phyloP scores from a whole-genome alignment of 2,797 vertebrate genomes.

The Tamandua tetradactyla region DNA sequence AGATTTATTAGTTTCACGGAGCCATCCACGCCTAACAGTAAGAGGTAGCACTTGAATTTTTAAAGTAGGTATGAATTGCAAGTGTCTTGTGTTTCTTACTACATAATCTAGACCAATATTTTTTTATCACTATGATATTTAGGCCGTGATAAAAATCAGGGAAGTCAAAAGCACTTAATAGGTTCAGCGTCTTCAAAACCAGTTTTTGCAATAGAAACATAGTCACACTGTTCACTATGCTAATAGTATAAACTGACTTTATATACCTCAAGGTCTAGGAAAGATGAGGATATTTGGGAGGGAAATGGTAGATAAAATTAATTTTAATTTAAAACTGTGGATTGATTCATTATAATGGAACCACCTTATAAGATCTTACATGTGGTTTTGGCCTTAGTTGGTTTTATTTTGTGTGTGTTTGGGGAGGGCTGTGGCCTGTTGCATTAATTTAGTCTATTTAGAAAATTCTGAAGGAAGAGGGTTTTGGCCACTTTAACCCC shows the following conservation, averaged over 20 bases:
- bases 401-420: slow-evolving; percentile 8
- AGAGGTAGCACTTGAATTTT: background rate
- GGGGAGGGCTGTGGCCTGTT: background rate
- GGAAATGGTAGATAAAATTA: background rate
- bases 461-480: slow-evolving; percentile 6
- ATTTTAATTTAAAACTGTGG: slow-evolving; percentile 15
- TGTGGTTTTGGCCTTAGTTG: slow-evolving; percentile 14
- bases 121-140: background rate
- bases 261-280: background rate
- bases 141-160: background rate
- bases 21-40: background rate
- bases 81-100: background rate
- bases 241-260: background rate
- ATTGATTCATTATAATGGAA: background rate
- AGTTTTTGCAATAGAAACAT: background rate
- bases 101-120: background rate
- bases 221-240: background rate
- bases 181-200: background rate
- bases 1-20: background rate
- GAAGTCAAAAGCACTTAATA: background rate
- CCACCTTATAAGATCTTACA: background rate
- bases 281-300: background rate
- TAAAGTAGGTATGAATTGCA: background rate
- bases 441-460: background rate
- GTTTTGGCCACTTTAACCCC: background rate